Base-by-base conservation (phyloP, 2,888 invertebrate genomes). In the Lasius platythorax region DNA sequence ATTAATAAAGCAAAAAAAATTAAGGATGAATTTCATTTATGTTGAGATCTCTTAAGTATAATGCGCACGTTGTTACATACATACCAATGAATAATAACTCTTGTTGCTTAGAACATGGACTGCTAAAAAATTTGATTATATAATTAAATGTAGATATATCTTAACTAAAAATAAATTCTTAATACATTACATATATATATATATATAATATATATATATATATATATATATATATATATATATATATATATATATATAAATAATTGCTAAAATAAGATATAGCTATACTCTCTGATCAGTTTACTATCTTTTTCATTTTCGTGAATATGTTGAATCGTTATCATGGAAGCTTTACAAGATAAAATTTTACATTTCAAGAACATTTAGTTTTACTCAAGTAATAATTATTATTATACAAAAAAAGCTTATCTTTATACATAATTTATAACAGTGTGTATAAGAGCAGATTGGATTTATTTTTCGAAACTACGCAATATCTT, bases 181-280 rank as follows among this genome's bases (percentile, higher is more conserved):
- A 40, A 33, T 23, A 58, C 11, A 58, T 56, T n/a, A 56, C 23
- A 58, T 58, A 18, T 11, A n/a, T n/a, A n/a, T n/a, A n/a, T n/a
- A n/a, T n/a, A n/a, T n/a, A n/a, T n/a, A n/a, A n/a, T n/a, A n/a
- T n/a, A n/a, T n/a, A n/a, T n/a, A n/a, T n/a, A n/a, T n/a, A n/a
- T n/a, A n/a, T n/a, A n/a, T n/a, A n/a, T n/a, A n/a, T n/a, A n/a
- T n/a, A n/a, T n/a, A n/a, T n/a, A n/a, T n/a, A n/a, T n/a, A n/a
- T n/a, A n/a, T n/a, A n/a, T n/a, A n/a, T n/a, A n/a, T n/a, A n/a
- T 58, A 61, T 61, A 61, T 30, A 46, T 46, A 46, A 15, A 61
- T 58, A n/a, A n/a, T 12, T 4, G 58, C 58, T 28, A 56, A 3
- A 23, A 2, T 23, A 3, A 58, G 23, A 23, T n/a, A n/a, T 37